Base-by-base conservation (phyloP, 2,113 vertebrate genomes). In the Chionomys nivalis region DNA sequence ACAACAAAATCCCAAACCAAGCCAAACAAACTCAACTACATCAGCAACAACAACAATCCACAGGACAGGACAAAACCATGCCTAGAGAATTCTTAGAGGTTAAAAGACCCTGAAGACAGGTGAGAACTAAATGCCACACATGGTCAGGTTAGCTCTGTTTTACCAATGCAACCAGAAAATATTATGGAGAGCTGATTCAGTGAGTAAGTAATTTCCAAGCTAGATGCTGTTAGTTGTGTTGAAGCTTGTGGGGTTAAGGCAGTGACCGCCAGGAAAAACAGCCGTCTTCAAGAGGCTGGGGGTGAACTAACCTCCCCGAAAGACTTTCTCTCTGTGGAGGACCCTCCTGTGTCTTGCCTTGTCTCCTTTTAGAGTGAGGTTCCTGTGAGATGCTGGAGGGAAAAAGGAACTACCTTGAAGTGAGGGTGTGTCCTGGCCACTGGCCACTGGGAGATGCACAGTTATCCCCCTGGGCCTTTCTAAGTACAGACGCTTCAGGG, bases 391-490 rank as follows among this genome's bases (percentile, higher is more conserved):
- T 89, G 72, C 49, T 94, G 92, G 81, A 89, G 79, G 79, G 85
- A 7, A 33, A 58, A n/a, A 86, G 93, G 58, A 94, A 65, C 47
- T 97, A 97, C 97, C 97, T 98, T 78, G 86, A 47, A 93, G 58
- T 2, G 3, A n/a, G 70, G 82, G 82, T 36, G 75, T 61, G 94
- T 91, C 96, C 55, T 77, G 91, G 72, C 93, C 95, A 16, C 1
- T 44, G 82, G 93, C 97, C 96, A 87, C 95, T 61, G 98, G 97
- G 49, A 97, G 91, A 95, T 90, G 94, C 85, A 97, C 77, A 1
- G 33, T 97, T 96, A 91, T 81, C 33, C 19, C n/a, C 52, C 33
- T 76, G 89, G 94, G 91, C 91, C 87, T 88, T 81, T 83, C 49
- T 73, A 93, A 93, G 96, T 94, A 93, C 7, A 79, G 39, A 6